These are phyloP conservation scores for Dione juno DNA, from an alignment of 2,888 invertebrate species.

Conservation along the genomic window DNA sequence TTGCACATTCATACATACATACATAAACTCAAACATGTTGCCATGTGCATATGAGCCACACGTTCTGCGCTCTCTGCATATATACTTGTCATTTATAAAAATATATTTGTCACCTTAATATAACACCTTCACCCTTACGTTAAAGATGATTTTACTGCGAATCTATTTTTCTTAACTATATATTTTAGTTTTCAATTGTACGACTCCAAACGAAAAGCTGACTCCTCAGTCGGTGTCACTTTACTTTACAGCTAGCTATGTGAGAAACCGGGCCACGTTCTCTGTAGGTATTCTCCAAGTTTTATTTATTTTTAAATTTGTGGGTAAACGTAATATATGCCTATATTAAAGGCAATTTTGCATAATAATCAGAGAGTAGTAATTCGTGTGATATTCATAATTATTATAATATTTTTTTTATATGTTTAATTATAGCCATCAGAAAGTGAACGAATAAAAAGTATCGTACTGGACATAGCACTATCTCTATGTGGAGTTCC, in stretches of 20 bases:
- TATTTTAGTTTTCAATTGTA: slow-evolving; percentile 27
- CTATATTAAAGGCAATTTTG: not conserved
- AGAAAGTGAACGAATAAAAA: not conserved
- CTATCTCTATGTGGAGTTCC: not conserved
- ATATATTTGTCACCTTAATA: slow-evolving; percentile 27
- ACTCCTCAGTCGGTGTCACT: slow-evolving; percentile 61
- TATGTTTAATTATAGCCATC: not conserved
- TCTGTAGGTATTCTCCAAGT: slow-evolving; percentile 41
- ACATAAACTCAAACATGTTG: slow-evolving; percentile 33
- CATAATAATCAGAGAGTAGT: not conserved
- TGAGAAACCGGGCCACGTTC: slow-evolving; percentile 50
- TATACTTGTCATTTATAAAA: slow-evolving; percentile 38
- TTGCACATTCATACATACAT: slow-evolving; percentile 34
- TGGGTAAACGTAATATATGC: too few relatives aligned
- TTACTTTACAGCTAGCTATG: slow-evolving; percentile 56
- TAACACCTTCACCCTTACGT: not conserved
- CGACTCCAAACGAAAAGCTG: slow-evolving; percentile 54
- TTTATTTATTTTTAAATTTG: slow-evolving; percentile 5
- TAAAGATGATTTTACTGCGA: slow-evolving; percentile 37
- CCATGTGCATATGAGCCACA: slow-evolving; percentile 46
- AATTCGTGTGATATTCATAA: not conserved
- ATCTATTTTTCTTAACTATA: not conserved
- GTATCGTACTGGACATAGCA: not conserved
- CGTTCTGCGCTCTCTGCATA: slow-evolving; percentile 60
- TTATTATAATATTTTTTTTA: not conserved